A percentile compares a stretch with the other conserved stretches of the same genome.
Evolutionary conservation across 2,113 vertebrate species (phyloP).

Genomic region (Nerophis ophidion): DNA sequence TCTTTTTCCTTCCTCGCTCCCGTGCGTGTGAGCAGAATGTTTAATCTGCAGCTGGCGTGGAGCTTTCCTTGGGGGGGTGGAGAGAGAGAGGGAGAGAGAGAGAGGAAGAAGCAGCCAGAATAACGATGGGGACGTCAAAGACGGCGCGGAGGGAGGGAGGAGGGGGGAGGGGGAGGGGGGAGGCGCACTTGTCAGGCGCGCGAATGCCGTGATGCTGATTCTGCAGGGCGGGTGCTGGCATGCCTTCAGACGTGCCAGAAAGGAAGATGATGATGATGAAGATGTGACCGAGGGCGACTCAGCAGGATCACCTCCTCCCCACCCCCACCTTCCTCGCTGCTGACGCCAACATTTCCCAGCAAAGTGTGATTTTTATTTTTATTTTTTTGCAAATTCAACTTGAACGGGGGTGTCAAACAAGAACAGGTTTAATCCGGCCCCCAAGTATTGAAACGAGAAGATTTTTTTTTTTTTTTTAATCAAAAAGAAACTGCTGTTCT

Average conservation of each 20-base stretch:
- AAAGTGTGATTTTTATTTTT: neutral
- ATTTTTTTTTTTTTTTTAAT: too few species aligned
- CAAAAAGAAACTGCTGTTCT: too few species aligned
- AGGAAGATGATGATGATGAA: conserved; percentile 79
- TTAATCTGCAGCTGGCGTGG: conserved; percentile 76
- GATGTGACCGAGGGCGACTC: conserved; percentile 28
- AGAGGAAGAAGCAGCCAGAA: conserved; percentile 76
- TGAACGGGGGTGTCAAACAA: too few species aligned
- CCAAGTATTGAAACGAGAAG: too few species aligned
- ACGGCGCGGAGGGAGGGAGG: conserved; percentile 42
- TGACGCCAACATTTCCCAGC: neutral
- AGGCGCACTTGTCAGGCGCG: conserved; percentile 63
- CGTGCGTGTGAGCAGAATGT: conserved; percentile 82
- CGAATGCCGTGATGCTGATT: conserved; percentile 56
- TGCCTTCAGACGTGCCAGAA: conserved; percentile 82
- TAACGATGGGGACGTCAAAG: conserved; percentile 64
- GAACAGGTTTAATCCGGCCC: too few species aligned
- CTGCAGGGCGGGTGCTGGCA: conserved; percentile 79
- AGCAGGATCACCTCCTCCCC: conserved; percentile 19
- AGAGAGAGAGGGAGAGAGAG: conserved; percentile 29
- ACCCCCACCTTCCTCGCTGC: conserved; percentile 7
- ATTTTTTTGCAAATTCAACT: too few species aligned
- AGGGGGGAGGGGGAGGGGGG: too few species aligned
- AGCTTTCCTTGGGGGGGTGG: conserved; percentile 69
- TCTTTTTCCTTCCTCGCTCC: conserved; percentile 31